These are phyloP conservation scores for Bombus pyrosoma DNA, from an alignment of 1,140 invertebrate genomes.

Conservation along the genomic window DNA sequence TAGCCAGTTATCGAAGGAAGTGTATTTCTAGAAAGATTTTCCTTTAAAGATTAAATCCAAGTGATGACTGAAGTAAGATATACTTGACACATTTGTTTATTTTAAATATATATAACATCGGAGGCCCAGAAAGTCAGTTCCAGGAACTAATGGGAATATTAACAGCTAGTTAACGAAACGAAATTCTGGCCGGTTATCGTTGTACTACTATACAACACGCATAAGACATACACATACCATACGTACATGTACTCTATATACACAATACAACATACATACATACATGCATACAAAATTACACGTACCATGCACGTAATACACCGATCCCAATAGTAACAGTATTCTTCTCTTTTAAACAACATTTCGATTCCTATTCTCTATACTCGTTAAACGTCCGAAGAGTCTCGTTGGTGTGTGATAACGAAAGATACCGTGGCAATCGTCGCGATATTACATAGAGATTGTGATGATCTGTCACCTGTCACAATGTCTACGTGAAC, in stretches of 20 bases:
- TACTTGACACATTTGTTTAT: too few species aligned
- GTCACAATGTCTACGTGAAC: slow-evolving; percentile 10
- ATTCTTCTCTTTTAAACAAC: slow-evolving; percentile 76
- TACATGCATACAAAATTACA: neutral
- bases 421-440: slow-evolving; percentile 24
- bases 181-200: neutral
- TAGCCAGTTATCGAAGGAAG: neutral
- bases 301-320: slow-evolving; percentile 53
- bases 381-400: slow-evolving; percentile 71
- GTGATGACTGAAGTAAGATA: neutral
- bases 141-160: neutral
- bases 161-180: neutral
- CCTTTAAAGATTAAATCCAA: neutral
- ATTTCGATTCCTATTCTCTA: slow-evolving; percentile 76
- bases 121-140: neutral
- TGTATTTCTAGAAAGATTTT: neutral
- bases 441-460: slow-evolving; percentile 1
- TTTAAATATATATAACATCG: neutral
- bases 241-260: neutral
- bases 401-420: slow-evolving; percentile 59
- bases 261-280: neutral
- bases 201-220: neutral
- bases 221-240: too few species aligned
- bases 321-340: slow-evolving; percentile 67
- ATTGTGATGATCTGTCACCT: slow-evolving; percentile 1